These are phyloP conservation scores for Drosophila multiciliata DNA, from an alignment of 2,888 invertebrate genomes.

Conservation along the genomic window DNA sequence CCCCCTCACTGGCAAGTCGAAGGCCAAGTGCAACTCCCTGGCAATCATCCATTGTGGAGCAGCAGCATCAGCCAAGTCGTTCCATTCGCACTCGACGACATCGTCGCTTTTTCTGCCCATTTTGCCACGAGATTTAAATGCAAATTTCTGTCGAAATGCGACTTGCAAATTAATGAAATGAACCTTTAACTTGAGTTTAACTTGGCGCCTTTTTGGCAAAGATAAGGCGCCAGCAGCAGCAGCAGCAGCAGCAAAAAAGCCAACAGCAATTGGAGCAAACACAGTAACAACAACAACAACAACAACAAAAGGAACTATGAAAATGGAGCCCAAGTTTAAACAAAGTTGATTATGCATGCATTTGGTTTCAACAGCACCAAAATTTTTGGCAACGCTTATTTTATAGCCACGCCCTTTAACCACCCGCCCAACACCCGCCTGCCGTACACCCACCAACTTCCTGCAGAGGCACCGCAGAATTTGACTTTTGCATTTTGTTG, in stretches of 20 bases:
- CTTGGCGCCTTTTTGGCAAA: conserved; percentile 71
- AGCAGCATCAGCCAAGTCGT: conserved; percentile 19
- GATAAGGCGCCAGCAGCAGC: conserved; percentile 73
- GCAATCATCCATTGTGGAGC: conserved; percentile 41
- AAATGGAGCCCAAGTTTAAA: conserved; percentile 75
- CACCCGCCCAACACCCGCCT: background rate
- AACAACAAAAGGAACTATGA: conserved; percentile 40
- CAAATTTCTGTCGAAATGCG: conserved; percentile 79
- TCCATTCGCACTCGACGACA: conserved; percentile 3
- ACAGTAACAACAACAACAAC: conserved; percentile 27
- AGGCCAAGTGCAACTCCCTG: conserved; percentile 24
- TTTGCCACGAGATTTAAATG: conserved; percentile 79
- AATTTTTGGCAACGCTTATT: conserved; percentile 76
- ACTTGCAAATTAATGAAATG: conserved; percentile 81
- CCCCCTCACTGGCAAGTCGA: background rate
- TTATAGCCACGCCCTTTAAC: conserved; percentile 63
- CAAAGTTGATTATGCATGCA: conserved; percentile 82
- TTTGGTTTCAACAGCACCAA: conserved; percentile 74
- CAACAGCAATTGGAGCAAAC: conserved; percentile 15
- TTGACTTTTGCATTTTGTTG: conserved; percentile 81
- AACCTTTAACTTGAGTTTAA: conserved; percentile 81
- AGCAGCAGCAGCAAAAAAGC: conserved; percentile 49
- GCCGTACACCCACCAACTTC: conserved; percentile 7
- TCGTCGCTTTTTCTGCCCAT: conserved; percentile 72
- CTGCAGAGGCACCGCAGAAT: conserved; percentile 48